Conservation (phyloP, 2,113 vertebrate species). For the Columbina picui region DNA sequence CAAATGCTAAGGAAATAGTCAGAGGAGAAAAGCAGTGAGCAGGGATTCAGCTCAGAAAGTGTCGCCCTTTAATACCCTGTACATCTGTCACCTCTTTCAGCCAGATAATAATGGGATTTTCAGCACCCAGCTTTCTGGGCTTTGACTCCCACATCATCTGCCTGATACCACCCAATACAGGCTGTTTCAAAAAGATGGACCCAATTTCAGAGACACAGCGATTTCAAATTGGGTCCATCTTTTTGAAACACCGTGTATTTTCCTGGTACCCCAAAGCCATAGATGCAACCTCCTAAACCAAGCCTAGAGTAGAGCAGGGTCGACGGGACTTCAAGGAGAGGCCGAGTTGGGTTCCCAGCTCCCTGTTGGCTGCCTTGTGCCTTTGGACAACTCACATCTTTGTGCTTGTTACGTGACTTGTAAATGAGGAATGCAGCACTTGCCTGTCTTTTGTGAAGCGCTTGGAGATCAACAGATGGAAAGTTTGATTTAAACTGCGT, state of each 20-base stretch:
- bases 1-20: neutral
- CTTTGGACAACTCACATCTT: neutral
- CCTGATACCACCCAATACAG: neutral
- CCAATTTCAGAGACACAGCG: too few species aligned
- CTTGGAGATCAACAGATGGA: conserved; percentile 21
- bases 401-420: neutral
- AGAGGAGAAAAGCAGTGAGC: neutral
- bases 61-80: neutral
- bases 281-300: neutral
- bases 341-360: neutral
- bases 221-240: too few species aligned
- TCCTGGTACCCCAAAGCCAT: neutral
- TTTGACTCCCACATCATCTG: neutral
- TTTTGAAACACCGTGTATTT: neutral
- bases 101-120: neutral
- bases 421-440: neutral
- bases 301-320: neutral
- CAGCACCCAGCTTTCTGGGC: neutral
- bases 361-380: neutral
- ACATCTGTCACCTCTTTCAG: conserved; percentile 8
- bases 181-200: too few species aligned
- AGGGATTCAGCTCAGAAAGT: neutral
- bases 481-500: neutral
- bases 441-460: neutral
- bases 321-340: neutral